Conservation (phyloP, 2,888 invertebrate genomes). For the Leptodirus hochenwartii region DNA sequence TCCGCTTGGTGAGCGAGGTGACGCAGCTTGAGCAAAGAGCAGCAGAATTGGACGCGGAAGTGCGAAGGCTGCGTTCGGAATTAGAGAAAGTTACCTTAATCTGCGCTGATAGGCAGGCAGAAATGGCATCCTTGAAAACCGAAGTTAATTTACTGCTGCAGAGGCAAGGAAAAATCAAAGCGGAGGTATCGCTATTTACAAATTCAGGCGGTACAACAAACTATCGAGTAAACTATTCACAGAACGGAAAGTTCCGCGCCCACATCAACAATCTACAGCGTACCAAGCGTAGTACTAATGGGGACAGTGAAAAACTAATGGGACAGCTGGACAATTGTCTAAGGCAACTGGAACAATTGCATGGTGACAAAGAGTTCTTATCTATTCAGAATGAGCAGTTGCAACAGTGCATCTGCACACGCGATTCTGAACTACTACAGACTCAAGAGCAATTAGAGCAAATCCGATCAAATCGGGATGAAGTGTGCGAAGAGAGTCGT, state of each 20-base stretch:
- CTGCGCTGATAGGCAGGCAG: constrained; percentile 10
- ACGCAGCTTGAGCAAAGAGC: constrained; percentile 15
- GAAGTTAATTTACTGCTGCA: constrained; percentile 19
- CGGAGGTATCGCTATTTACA: constrained; percentile 12
- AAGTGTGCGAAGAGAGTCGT: constrained; percentile 23
- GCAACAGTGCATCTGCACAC: too few species aligned
- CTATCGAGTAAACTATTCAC: too few species aligned
- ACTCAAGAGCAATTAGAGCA: too few species aligned
- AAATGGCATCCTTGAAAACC: constrained; percentile 19
- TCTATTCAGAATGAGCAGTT: constrained; percentile 19
- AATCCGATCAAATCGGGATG: too few species aligned
- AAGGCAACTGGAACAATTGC: constrained; percentile 15
- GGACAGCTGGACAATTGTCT: constrained; percentile 20
- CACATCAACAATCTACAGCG: constrained; percentile 17
- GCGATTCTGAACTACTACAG: too few species aligned
- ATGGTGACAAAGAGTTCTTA: constrained; percentile 19
- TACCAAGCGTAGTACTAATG: constrained; percentile 16
- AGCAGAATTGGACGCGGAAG: constrained; percentile 1
- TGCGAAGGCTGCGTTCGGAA: constrained; percentile 2
- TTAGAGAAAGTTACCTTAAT: constrained; percentile 6
- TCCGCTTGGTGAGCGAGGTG: constrained; percentile 16
- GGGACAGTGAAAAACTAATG: constrained; percentile 17
- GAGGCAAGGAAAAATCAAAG: constrained; percentile 16
- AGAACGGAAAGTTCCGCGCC: constrained; percentile 20
- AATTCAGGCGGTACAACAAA: too few species aligned